phyloP scores from a whole-genome alignment of 2,113 vertebrate species.

The Phodopus roborovskii region DNA sequence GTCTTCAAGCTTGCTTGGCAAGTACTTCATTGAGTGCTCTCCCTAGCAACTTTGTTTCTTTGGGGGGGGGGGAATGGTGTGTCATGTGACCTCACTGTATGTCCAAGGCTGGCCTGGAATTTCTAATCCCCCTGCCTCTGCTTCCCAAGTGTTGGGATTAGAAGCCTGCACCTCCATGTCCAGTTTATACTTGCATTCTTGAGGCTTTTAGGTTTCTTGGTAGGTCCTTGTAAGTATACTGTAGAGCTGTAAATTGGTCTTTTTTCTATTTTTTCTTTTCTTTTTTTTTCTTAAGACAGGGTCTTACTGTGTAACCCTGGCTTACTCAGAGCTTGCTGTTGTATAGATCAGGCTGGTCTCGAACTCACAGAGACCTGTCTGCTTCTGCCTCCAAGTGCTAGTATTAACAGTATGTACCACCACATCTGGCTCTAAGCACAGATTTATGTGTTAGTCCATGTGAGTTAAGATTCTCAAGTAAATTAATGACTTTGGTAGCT shows the following conservation, averaged over 20 bases:
- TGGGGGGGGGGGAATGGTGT: neutral
- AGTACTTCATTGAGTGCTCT: neutral
- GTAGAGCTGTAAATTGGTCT: neutral
- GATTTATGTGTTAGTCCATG: neutral
- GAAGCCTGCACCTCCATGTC: too few species aligned
- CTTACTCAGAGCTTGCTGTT: neutral
- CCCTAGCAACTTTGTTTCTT: neutral
- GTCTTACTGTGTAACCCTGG: neutral
- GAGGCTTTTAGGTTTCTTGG: neutral
- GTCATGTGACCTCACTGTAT: neutral
- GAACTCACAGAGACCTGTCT: neutral
- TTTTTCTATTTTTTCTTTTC: neutral
- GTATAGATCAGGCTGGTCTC: neutral
- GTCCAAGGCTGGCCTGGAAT: neutral
- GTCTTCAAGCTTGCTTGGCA: neutral
- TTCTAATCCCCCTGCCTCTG: neutral
- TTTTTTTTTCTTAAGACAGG: neutral
- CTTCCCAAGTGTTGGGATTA: neutral
- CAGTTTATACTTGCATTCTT: neutral
- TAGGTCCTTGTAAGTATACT: neutral
- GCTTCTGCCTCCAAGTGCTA: neutral
- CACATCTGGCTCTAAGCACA: neutral
- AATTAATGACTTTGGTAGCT: slow-evolving; percentile 45
- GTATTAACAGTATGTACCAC: neutral
- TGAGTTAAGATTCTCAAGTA: slow-evolving; percentile 36